Evolutionary conservation across 2,797 vertebrate genomes (phyloP).

Genomic region (Enteromius paludinosus): DNA sequence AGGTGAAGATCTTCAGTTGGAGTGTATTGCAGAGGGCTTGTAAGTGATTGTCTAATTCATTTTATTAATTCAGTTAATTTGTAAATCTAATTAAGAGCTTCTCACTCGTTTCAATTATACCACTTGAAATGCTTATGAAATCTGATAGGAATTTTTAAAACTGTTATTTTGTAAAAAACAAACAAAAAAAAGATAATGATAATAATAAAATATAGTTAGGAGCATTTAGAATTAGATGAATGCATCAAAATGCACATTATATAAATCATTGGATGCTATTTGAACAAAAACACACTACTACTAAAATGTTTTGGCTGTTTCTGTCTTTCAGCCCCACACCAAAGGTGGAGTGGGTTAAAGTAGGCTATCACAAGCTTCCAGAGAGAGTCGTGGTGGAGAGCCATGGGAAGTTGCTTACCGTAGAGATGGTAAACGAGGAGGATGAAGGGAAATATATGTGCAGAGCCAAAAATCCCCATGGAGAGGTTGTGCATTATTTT

Average conservation of each 20-base stretch:
- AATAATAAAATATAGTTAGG: background rate
- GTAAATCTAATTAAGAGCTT: background rate
- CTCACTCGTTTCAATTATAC: background rate
- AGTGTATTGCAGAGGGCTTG: slow-evolving; percentile 96
- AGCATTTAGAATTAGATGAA: background rate
- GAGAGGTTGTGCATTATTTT: slow-evolving; percentile 82
- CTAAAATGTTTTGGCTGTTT: background rate
- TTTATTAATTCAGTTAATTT: slow-evolving; percentile 6
- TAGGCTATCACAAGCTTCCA: slow-evolving; percentile 74
- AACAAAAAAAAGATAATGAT: too few species aligned
- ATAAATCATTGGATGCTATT: background rate
- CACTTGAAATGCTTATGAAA: slow-evolving; percentile 6
- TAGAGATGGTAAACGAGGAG: slow-evolving; percentile 78
- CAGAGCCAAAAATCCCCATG: slow-evolving; percentile 84
- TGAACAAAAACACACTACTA: background rate
- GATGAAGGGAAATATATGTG: slow-evolving; percentile 90
- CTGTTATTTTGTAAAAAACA: background rate
- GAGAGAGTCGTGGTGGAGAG: slow-evolving; percentile 76
- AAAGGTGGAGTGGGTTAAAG: slow-evolving; percentile 85
- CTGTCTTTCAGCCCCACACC: slow-evolving; percentile 86
- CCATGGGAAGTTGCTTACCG: slow-evolving; percentile 84
- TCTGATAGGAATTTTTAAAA: background rate
- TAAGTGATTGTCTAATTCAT: slow-evolving; percentile 72
- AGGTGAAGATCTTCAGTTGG: slow-evolving; percentile 86
- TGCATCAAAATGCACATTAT: background rate